Conservation (phyloP, 2,113 vertebrate species). For the Thymallus thymallus region DNA sequence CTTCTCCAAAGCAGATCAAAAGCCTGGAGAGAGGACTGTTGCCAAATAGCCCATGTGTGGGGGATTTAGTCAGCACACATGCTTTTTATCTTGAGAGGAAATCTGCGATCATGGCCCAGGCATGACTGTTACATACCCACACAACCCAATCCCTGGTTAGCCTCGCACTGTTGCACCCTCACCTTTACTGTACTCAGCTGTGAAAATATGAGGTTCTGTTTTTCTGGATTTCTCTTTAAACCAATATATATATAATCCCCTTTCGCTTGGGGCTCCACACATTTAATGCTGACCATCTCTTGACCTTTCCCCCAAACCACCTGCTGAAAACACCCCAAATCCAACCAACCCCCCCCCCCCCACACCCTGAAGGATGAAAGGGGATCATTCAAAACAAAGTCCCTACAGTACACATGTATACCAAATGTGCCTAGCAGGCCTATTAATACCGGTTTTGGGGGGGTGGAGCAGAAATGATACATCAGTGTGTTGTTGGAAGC, state of each 20-base stretch:
- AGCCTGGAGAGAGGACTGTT: conserved; percentile 49
- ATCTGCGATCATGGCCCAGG: conserved; percentile 36
- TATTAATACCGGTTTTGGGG: too few species aligned
- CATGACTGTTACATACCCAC: conserved; percentile 60
- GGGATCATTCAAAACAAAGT: background rate
- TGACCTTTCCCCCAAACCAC: conserved; percentile 9
- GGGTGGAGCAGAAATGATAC: background rate
- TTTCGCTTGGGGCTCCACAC: conserved; percentile 22
- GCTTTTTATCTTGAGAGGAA: conserved; percentile 50
- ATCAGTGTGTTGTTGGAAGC: background rate
- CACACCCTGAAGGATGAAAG: background rate
- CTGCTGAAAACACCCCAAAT: background rate
- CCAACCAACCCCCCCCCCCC: too few species aligned
- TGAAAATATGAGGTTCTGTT: conserved; percentile 58
- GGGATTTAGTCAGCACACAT: conserved; percentile 59
- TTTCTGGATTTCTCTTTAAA: conserved; percentile 36
- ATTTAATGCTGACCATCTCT: conserved; percentile 15
- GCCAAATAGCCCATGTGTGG: conserved; percentile 60
- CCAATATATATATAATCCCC: conserved; percentile 31
- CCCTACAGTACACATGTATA: too few species aligned
- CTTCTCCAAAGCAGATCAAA: conserved; percentile 43
- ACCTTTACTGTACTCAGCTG: conserved; percentile 59
- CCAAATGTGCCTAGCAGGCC: too few species aligned
- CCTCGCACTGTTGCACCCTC: background rate
- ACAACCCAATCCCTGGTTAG: conserved; percentile 6